Evolutionary conservation across 2,113 vertebrate species (phyloP), one percentile per base, ranked within the genome.

Genomic region (Cromileptes altivelis): DNA sequence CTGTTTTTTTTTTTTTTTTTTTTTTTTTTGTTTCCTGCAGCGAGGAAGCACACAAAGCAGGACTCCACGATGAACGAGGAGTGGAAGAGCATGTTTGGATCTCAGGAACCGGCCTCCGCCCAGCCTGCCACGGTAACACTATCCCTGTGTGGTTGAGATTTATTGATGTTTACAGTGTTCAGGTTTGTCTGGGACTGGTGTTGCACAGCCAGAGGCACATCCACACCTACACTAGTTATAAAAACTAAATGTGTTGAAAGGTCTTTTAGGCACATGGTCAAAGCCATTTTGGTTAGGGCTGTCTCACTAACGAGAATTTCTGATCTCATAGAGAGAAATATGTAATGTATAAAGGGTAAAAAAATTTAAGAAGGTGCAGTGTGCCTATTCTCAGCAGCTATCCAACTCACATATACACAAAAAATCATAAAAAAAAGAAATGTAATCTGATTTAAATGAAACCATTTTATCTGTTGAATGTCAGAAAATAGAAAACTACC

Each of bases 21-120:
- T 3, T 45, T 73, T 21, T 73, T 21, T 67, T 80, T 64, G 72
- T 77, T 1, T 27, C 12, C 49, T 19, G 14, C 75, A 99, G 98
- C 97, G 61, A 96, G 97, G 92, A 99, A 99, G 83, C 97, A 99
- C 3, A 94, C 97, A 13, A 99, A 99, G 89, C 98, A 98, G 94
- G 98, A 99, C 90, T 97, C 97, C 14, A 97, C 96, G 87, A 96
- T 99, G 88, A 99, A 99, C 80, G 98, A 99, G 90, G 98, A 99
- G 93, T 99, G 98, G 98, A 99, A 97, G 92, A 99, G 98, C 93
- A 99, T 99, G 98, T 99, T 99, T 80, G 98, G 98, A 13, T 98
- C 98, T 3, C 94, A 99, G 95, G 98, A 99, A 68, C 97, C 98
- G 47, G 57, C 97, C 1, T 84, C 96, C 3, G 47, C 78, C n/a